Conservation (phyloP, 1,140 invertebrate genomes). For the Atopsyche davidsoni region DNA sequence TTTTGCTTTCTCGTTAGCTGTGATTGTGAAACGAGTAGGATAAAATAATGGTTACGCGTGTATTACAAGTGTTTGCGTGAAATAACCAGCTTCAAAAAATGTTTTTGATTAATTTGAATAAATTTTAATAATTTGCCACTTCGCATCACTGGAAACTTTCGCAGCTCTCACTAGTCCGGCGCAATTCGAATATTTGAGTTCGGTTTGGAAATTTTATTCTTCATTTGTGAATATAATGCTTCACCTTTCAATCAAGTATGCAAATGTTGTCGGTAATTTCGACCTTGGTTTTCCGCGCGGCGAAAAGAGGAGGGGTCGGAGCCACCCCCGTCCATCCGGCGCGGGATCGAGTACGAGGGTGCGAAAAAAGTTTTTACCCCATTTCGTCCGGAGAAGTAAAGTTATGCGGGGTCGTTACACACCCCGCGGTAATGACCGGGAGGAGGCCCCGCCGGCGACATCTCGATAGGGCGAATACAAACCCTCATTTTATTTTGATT, state of each 20-base stretch:
- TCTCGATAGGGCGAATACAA: conserved; percentile 23
- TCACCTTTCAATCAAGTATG: conserved; percentile 23
- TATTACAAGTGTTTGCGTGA: too few relatives aligned
- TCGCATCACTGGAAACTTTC: neutral
- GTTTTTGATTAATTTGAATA: neutral
- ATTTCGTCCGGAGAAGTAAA: conserved; percentile 21
- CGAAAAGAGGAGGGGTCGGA: neutral
- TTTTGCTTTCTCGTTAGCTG: too few relatives aligned
- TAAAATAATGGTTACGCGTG: too few relatives aligned
- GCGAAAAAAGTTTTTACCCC: conserved; percentile 29
- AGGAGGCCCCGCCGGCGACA: conserved; percentile 17
- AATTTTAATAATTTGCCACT: neutral
- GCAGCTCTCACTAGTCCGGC: conserved; percentile 1
- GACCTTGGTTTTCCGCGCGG: conserved; percentile 3
- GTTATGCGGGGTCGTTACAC: conserved; percentile 30
- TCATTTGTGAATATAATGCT: neutral
- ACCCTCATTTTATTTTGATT: too few relatives aligned
- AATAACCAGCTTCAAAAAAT: too few relatives aligned
- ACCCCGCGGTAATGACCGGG: conserved; percentile 26
- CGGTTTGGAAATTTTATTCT: too few relatives aligned
- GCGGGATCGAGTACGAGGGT: conserved; percentile 17
- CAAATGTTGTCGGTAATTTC: conserved; percentile 16
- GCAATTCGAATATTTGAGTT: neutral
- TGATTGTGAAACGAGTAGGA: too few relatives aligned
- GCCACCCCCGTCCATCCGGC: neutral